phyloP scores from a whole-genome alignment of 2,888 invertebrate genomes.

The Reticulitermes lucifugus region DNA sequence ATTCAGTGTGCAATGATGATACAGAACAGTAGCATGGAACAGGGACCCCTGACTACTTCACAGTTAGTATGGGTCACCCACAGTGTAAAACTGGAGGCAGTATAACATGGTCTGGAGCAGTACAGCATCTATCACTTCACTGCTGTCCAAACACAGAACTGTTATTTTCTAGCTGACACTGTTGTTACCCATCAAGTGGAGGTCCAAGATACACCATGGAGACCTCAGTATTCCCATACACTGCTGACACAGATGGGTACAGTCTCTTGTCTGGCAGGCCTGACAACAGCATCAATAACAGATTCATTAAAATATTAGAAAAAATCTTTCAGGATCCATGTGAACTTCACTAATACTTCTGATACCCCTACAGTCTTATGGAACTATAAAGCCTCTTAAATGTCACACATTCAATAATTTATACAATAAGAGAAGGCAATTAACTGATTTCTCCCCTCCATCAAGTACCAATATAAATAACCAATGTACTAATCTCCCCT shows the following conservation, averaged over 20 bases:
- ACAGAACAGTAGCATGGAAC: slow-evolving; percentile 18
- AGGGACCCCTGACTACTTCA: not conserved
- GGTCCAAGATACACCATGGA: slow-evolving; percentile 98
- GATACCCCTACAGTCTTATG: too few species aligned
- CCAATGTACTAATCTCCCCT: too few species aligned
- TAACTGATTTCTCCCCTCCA: too few species aligned
- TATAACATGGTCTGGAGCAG: slow-evolving; percentile 15
- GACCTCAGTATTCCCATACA: slow-evolving; percentile 99
- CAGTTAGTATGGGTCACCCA: slow-evolving; percentile 6
- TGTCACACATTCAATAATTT: too few species aligned
- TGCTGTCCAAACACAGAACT: not conserved
- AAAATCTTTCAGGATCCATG: too few species aligned
- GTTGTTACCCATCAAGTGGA: slow-evolving; percentile 91
- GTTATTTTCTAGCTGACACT: slow-evolving; percentile 13
- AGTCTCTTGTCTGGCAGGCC: slow-evolving; percentile 93
- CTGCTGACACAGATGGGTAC: slow-evolving; percentile 96
- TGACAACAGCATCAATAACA: slow-evolving; percentile 61
- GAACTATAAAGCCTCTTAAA: too few species aligned
- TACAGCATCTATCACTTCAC: not conserved
- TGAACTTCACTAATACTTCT: too few species aligned
- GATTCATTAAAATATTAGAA: too few species aligned
- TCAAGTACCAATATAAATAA: too few species aligned
- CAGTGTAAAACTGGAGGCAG: slow-evolving; percentile 35
- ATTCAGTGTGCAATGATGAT: slow-evolving; percentile 31
- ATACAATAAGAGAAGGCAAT: too few species aligned